Evolutionary conservation across 2,888 invertebrate species (phyloP).

Genomic region (Cenopis cana): DNA sequence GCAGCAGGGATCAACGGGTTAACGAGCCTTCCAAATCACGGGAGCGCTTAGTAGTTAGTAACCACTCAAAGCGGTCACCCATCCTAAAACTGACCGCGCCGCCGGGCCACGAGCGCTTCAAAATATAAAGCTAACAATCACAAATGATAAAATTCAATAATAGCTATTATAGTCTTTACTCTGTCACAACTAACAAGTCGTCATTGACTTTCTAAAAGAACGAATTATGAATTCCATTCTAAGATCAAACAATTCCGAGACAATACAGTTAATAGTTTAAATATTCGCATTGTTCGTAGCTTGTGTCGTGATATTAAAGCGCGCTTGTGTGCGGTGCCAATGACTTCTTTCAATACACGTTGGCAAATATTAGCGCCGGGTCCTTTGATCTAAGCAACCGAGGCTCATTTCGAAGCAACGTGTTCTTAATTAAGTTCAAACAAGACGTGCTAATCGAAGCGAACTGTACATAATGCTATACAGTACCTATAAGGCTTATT

Average conservation of each 20-base stretch:
- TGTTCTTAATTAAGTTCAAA: slow-evolving; percentile 83
- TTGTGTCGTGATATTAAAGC: slow-evolving; percentile 15
- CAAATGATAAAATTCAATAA: background rate
- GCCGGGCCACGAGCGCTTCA: too few species aligned
- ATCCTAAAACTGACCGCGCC: too few species aligned
- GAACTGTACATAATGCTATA: slow-evolving; percentile 46
- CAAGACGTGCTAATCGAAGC: slow-evolving; percentile 73
- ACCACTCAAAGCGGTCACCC: too few species aligned
- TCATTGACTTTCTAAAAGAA: slow-evolving; percentile 19
- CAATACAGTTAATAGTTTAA: slow-evolving; percentile 29
- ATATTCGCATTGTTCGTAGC: slow-evolving; percentile 13
- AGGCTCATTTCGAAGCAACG: slow-evolving; percentile 73
- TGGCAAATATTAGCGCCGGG: slow-evolving; percentile 75
- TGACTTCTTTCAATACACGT: slow-evolving; percentile 79
- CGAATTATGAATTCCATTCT: slow-evolving; percentile 13
- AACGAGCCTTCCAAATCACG: too few species aligned
- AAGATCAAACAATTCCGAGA: slow-evolving; percentile 20
- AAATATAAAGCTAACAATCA: too few species aligned
- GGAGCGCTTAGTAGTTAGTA: too few species aligned
- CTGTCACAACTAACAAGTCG: background rate
- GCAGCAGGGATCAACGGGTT: too few species aligned
- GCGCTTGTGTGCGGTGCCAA: slow-evolving; percentile 62
- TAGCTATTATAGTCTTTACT: background rate
- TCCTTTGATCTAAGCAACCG: slow-evolving; percentile 75
- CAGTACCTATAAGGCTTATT: slow-evolving; percentile 41